Evolutionary conservation across 2,888 invertebrate genomes (phyloP).

Genomic region (Lithophane ornitopus): DNA sequence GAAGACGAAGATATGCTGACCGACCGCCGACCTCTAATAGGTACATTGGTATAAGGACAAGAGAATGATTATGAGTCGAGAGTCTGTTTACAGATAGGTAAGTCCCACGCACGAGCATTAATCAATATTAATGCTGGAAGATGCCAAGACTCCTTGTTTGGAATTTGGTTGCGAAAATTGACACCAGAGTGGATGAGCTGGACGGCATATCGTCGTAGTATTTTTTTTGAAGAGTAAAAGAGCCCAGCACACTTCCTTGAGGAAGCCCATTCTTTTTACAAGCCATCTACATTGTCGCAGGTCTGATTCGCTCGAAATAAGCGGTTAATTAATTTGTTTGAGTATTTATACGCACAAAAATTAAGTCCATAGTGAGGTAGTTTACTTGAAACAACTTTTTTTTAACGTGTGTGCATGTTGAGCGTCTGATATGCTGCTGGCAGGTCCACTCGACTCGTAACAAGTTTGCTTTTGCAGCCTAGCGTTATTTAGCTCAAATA

Average conservation of each 20-base stretch:
- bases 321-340: background rate
- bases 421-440: background rate
- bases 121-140: background rate
- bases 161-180: background rate
- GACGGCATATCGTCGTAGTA: background rate
- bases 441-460: background rate
- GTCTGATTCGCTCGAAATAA: background rate
- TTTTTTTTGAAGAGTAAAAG: background rate
- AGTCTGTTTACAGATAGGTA: background rate
- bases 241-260: background rate
- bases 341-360: background rate
- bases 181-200: background rate
- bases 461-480: background rate
- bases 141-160: background rate
- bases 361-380: background rate
- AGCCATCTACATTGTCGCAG: background rate
- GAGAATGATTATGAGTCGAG: background rate
- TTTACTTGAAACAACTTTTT: background rate
- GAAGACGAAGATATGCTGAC: background rate
- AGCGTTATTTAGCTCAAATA: background rate
- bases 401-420: background rate
- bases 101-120: background rate
- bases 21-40: background rate
- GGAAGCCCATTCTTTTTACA: background rate
- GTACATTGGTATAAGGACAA: background rate